Evolutionary conservation across 2,113 vertebrate genomes (phyloP).

Genomic region (Edolisoma coerulescens): DNA sequence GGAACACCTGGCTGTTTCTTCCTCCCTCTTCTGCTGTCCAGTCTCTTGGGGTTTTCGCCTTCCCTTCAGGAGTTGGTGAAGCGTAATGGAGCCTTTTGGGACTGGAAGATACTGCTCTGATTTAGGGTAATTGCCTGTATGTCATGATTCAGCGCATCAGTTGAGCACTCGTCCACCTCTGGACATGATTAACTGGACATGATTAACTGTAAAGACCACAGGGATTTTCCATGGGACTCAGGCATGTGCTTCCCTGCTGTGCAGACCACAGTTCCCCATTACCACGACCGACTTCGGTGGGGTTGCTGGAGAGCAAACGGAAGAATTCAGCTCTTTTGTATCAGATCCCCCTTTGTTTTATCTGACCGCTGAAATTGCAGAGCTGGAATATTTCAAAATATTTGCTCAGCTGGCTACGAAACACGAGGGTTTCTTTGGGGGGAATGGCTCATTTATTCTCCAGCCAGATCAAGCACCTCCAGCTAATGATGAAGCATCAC

Average conservation of each 20-base stretch:
- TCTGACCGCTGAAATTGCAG: background rate
- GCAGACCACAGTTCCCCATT: background rate
- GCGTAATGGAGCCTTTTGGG: constrained; percentile 26
- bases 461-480: constrained; percentile 42
- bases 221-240: constrained; percentile 30
- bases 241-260: background rate
- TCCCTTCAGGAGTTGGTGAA: constrained; percentile 2
- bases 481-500: constrained; percentile 34
- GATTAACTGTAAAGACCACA: constrained; percentile 49
- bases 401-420: constrained; percentile 44
- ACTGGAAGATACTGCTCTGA: constrained; percentile 3
- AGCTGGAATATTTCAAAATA: constrained; percentile 53
- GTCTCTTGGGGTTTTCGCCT: background rate
- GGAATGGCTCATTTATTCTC: constrained; percentile 20
- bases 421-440: background rate
- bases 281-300: fast-evolving
- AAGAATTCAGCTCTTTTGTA: constrained; percentile 46
- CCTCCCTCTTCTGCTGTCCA: background rate
- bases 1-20: constrained; percentile 8
- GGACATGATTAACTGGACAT: constrained; percentile 58
- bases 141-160: constrained; percentile 48
- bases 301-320: background rate
- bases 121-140: constrained; percentile 46
- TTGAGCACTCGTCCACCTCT: constrained; percentile 17
- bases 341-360: constrained; percentile 40